Evolutionary conservation across 2,797 vertebrate genomes (phyloP).

Genomic region (Heliangelus exortis): DNA sequence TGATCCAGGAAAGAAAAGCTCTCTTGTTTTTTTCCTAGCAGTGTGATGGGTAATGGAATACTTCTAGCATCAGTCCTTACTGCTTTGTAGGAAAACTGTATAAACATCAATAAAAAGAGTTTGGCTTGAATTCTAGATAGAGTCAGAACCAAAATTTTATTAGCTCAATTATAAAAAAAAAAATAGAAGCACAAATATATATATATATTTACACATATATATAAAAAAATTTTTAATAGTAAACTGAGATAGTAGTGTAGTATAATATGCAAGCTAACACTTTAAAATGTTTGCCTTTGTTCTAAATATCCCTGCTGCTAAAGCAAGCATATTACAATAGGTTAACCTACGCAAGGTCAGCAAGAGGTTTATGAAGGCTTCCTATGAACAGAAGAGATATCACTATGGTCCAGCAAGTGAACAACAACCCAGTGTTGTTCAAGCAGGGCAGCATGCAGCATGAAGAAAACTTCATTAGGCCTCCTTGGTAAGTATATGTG

Average conservation of each 20-base stretch:
- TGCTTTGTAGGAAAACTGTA: background rate
- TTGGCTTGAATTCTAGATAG: background rate
- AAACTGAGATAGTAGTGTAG: background rate
- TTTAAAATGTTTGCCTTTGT: background rate
- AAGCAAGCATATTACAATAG: background rate
- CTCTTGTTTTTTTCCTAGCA: background rate
- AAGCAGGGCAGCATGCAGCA: background rate
- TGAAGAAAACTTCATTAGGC: background rate
- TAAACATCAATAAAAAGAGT: background rate
- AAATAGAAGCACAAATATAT: background rate
- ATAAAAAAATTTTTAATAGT: background rate
- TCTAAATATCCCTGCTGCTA: background rate
- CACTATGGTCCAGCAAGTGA: background rate
- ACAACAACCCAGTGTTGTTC: rapidly evolving
- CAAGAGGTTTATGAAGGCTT: background rate
- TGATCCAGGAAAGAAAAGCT: background rate
- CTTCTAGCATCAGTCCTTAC: background rate
- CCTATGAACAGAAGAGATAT: background rate
- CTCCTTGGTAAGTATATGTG: rapidly evolving
- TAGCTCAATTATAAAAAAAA: background rate
- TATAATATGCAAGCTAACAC: background rate
- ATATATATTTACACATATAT: too few relatives aligned
- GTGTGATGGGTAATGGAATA: background rate
- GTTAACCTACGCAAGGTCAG: background rate
- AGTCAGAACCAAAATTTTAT: background rate